Percentiles rank a stretch among this genome's conserved stretches.
Conservation (phyloP, 2,113 vertebrate species). For the Eidolon helvum region DNA sequence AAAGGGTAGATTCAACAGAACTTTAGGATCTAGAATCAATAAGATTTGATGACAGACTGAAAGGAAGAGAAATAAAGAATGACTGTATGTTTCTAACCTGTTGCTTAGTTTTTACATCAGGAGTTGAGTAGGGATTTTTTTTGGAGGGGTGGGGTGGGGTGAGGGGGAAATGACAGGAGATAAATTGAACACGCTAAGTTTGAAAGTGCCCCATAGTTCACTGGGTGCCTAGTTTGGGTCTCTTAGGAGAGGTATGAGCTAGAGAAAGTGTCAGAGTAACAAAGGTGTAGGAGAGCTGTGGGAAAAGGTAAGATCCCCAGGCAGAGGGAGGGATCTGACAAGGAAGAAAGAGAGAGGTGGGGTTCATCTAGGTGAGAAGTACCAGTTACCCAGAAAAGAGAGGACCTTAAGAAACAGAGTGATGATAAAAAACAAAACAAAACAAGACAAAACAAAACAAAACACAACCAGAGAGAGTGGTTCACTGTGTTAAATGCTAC, state of each 20-base stretch:
- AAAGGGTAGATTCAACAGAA: neutral
- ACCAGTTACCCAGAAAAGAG: neutral
- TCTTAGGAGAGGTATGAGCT: neutral
- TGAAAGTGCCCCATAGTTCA: neutral
- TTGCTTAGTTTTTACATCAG: neutral
- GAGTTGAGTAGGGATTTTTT: neutral
- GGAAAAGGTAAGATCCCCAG: neutral
- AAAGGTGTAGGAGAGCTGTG: neutral
- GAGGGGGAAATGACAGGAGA: neutral
- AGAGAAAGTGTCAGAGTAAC: neutral
- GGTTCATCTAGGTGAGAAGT: neutral
- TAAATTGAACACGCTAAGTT: neutral
- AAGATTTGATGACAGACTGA: neutral
- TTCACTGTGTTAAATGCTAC: neutral
- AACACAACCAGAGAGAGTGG: neutral
- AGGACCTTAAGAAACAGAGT: neutral
- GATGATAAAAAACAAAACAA: no score
- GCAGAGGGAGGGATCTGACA: neutral
- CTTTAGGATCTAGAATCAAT: neutral
- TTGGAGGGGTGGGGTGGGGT: rapidly evolving
- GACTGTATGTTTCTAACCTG: neutral
- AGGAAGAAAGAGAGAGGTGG: neutral
- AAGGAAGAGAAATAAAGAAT: neutral
- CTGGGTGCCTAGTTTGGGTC: neutral
- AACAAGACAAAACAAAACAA: no score